A percentile compares a stretch with the other conserved stretches of the same genome.
Conservation (phyloP, 1,140 invertebrate genomes). For the Archivesica marissinica region DNA sequence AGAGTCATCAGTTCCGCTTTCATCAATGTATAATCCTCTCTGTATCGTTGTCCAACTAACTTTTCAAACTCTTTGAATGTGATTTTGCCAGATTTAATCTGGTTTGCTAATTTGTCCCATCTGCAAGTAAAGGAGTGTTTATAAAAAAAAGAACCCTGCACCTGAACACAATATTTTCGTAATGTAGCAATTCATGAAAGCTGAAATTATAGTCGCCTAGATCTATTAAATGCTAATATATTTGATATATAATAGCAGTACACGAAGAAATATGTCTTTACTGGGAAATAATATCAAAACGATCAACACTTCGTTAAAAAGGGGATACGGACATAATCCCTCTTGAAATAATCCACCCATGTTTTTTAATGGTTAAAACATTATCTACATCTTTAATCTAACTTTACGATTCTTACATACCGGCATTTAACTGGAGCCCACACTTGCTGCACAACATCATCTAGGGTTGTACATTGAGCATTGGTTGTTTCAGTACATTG, state of each 20-base stretch:
- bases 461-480: not conserved
- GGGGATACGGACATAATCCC: no score
- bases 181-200: no score
- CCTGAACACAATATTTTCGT: no score
- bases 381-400: not conserved
- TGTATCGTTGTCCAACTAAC: not conserved
- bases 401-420: no score
- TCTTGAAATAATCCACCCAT: no score
- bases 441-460: not conserved
- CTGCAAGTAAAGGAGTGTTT: not conserved
- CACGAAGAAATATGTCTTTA: no score
- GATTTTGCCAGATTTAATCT: slow-evolving; percentile 5
- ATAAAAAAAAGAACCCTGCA: not conserved
- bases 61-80: slow-evolving; percentile 21
- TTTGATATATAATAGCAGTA: no score
- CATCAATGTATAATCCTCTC: not conserved
- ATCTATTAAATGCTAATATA: no score
- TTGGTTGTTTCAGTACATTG: not conserved
- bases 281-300: no score
- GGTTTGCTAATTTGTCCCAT: not conserved
- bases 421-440: not conserved
- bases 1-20: slow-evolving; percentile 18
- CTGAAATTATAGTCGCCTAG: no score
- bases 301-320: no score
- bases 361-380: not conserved